These are phyloP conservation scores for Ammodytes marinus DNA, from an alignment of 2,113 vertebrate species.

Conservation along the genomic window DNA sequence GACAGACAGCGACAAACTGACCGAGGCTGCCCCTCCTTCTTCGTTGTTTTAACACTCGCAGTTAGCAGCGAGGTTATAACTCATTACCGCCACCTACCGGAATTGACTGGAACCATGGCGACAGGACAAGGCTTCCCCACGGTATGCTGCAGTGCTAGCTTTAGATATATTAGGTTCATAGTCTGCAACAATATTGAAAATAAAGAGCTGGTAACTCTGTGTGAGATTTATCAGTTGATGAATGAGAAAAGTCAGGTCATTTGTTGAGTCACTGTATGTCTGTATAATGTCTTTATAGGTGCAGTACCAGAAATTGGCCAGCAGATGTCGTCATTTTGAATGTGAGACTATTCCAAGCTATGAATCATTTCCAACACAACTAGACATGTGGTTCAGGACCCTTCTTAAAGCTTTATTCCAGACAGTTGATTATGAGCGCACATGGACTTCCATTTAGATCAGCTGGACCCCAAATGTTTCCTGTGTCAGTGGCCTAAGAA, in stretches of 20 bases:
- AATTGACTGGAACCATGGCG: not conserved
- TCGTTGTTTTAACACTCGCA: fast-evolving
- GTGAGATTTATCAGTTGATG: not conserved
- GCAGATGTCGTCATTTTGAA: not conserved
- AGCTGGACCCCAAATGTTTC: not conserved
- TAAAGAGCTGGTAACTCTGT: not conserved
- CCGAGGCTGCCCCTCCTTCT: fast-evolving
- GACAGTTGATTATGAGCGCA: not conserved
- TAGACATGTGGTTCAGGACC: not conserved
- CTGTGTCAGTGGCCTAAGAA: not conserved
- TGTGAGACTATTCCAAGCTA: not conserved
- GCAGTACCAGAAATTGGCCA: not conserved
- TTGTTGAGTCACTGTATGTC: too few relatives aligned
- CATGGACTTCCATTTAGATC: not conserved
- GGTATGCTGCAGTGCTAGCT: not conserved
- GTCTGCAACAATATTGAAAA: not conserved
- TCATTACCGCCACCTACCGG: constrained; percentile 13
- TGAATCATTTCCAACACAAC: not conserved
- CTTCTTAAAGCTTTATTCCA: not conserved
- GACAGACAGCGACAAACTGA: not conserved
- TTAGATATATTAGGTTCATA: not conserved
- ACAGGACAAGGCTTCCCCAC: too few relatives aligned
- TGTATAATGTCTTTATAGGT: not conserved
- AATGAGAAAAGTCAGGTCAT: too few relatives aligned
- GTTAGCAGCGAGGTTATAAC: fast-evolving